These are phyloP conservation scores for Notolepis coatsorum DNA, from an alignment of 2,797 vertebrate species.

Conservation along the genomic window DNA sequence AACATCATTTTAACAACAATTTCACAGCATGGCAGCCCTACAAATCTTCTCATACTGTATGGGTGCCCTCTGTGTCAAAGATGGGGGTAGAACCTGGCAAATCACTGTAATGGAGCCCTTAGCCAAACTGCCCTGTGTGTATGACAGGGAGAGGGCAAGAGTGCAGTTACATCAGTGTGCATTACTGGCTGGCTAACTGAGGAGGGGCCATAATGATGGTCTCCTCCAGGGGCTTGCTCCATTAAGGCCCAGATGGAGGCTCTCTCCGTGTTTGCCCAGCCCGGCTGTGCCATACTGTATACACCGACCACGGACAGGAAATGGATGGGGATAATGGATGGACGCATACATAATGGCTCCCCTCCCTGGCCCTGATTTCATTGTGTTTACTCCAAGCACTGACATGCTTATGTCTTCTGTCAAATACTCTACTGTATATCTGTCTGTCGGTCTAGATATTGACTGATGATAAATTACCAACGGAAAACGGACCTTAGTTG, in stretches of 20 bases:
- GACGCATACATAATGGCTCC: constrained; percentile 69
- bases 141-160: constrained; percentile 55
- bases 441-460: too few species aligned
- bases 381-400: constrained; percentile 68
- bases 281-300: constrained; percentile 62
- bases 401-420: constrained; percentile 44
- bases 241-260: constrained; percentile 70
- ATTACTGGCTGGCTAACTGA: constrained; percentile 67
- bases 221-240: constrained; percentile 66
- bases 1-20: constrained; percentile 5
- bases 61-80: constrained; percentile 30
- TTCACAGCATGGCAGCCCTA: constrained; percentile 5
- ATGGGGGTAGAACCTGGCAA: constrained; percentile 28
- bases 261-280: constrained; percentile 65
- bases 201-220: constrained; percentile 68
- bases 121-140: constrained; percentile 40
- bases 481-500: constrained; percentile 30
- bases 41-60: constrained; percentile 3
- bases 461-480: constrained; percentile 39
- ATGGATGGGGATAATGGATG: constrained; percentile 76
- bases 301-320: constrained; percentile 68
- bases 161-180: constrained; percentile 68
- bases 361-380: constrained; percentile 64
- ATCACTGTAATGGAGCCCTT: constrained; percentile 61
- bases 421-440: neutral